Conservation (phyloP, 2,888 invertebrate genomes). For the Lasioglossum vierecki region DNA sequence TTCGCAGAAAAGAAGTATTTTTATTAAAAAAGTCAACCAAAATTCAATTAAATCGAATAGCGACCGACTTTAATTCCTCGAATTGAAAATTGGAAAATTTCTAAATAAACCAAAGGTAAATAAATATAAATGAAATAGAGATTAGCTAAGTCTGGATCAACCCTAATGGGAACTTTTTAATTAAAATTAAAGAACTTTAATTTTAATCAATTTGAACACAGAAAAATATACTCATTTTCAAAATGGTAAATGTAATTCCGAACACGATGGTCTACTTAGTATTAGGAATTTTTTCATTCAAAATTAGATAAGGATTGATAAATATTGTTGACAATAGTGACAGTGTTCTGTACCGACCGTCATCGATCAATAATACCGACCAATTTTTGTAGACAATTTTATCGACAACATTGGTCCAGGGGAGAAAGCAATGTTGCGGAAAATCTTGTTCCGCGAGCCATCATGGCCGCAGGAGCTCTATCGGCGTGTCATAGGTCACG, state of each 20-base stretch:
- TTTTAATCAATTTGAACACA: background rate
- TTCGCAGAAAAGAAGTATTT: background rate
- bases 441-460: constrained; percentile 49
- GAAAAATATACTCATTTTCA: background rate
- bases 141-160: too few relatives aligned
- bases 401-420: background rate
- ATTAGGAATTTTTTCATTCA: background rate
- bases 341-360: background rate
- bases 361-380: background rate
- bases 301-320: background rate
- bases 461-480: constrained; percentile 60
- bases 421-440: constrained; percentile 13
- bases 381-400: background rate
- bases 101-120: too few relatives aligned
- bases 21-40: background rate
- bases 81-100: too few relatives aligned
- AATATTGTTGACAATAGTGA: background rate
- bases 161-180: too few relatives aligned
- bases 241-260: too few relatives aligned
- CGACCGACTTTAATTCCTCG: too few relatives aligned
- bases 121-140: too few relatives aligned
- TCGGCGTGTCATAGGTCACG: constrained; percentile 82
- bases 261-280: too few relatives aligned
- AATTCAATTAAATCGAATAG: background rate
- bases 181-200: too few relatives aligned